These are phyloP conservation scores for Augiades crinisus DNA, from an alignment of 2,888 invertebrate genomes.

Conservation along the genomic window DNA sequence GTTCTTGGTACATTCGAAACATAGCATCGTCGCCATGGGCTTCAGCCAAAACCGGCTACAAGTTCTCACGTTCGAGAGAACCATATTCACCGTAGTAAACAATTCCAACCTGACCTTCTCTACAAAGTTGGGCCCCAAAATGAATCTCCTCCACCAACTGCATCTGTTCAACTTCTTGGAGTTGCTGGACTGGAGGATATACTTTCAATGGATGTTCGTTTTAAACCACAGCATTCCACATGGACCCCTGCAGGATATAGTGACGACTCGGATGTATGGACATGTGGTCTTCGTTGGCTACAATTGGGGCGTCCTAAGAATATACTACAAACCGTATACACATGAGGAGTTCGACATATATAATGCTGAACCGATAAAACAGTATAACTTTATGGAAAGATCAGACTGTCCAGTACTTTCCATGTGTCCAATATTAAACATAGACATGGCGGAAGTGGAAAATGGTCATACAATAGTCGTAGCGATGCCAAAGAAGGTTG, in stretches of 20 bases:
- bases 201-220: conserved; percentile 55
- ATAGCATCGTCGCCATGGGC: conserved; percentile 50
- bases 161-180: conserved; percentile 53
- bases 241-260: conserved; percentile 50
- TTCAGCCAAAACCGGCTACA: conserved; percentile 40
- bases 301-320: conserved; percentile 53
- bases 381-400: conserved; percentile 57
- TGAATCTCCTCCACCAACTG: conserved; percentile 44
- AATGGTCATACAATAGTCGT: conserved; percentile 58
- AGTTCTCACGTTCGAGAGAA: conserved; percentile 47
- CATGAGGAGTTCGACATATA: conserved; percentile 53
- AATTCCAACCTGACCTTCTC: conserved; percentile 35
- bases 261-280: conserved; percentile 52
- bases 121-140: conserved; percentile 38
- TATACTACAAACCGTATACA: conserved; percentile 55
- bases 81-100: conserved; percentile 44
- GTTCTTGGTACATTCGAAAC: conserved; percentile 21
- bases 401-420: conserved; percentile 54
- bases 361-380: conserved; percentile 49
- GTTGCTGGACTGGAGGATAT: conserved; percentile 57
- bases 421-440: conserved; percentile 52
- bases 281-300: conserved; percentile 61
- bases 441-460: conserved; percentile 55
- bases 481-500: conserved; percentile 66
- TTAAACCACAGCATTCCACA: conserved; percentile 47